Conservation (phyloP, 1,140 invertebrate genomes). For the Heliconius nattereri region DNA sequence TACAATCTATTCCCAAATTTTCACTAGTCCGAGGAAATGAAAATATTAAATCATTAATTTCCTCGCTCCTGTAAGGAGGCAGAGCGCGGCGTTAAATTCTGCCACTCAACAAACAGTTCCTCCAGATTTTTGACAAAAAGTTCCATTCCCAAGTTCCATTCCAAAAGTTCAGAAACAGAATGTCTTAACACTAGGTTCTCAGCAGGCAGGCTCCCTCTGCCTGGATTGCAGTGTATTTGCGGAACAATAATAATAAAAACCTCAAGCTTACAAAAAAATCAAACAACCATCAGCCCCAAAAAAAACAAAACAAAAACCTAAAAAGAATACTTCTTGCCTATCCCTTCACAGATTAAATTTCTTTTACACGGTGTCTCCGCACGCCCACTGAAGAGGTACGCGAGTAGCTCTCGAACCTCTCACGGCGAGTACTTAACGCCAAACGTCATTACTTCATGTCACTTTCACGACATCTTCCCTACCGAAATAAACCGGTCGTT, state of each 20-base stretch:
- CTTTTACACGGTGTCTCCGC: slow-evolving; percentile 41
- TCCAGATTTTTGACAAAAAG: too few relatives aligned
- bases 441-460: slow-evolving; percentile 60
- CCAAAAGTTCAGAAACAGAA: too few relatives aligned
- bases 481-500: slow-evolving; percentile 35
- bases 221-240: neutral
- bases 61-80: too few relatives aligned
- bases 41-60: too few relatives aligned
- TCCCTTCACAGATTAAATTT: slow-evolving; percentile 60
- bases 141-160: too few relatives aligned
- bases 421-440: slow-evolving; percentile 40
- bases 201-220: neutral
- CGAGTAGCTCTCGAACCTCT: slow-evolving; percentile 49
- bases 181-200: too few relatives aligned
- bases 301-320: slow-evolving; percentile 33
- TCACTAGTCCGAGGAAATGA: too few relatives aligned
- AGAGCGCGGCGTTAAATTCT: neutral
- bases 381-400: slow-evolving; percentile 39
- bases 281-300: neutral
- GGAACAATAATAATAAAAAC: neutral
- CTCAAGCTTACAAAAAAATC: neutral
- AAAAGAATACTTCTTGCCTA: slow-evolving; percentile 39
- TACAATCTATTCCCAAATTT: too few relatives aligned
- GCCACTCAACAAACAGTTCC: neutral
- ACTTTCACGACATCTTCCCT: slow-evolving; percentile 49